A percentile compares a stretch with the other conserved stretches of the same genome.
Conservation (phyloP, 23 tunicate genomes). For the Botrylloides violaceus region DNA sequence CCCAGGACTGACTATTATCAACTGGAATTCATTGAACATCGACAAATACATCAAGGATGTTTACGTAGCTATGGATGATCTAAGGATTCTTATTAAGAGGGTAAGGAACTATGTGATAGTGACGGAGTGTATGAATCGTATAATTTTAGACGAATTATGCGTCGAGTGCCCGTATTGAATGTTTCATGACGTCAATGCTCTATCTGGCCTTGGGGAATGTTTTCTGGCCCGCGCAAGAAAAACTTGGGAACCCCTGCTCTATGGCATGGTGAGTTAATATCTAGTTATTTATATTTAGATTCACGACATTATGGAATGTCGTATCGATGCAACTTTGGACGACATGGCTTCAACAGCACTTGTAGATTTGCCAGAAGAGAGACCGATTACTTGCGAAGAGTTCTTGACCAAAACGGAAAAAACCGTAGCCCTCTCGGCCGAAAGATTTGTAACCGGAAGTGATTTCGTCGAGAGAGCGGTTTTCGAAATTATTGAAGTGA, state of each 20-base stretch:
- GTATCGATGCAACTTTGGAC: conserved; percentile 78
- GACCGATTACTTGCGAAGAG: conserved; percentile 76
- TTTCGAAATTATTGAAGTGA: conserved; percentile 81
- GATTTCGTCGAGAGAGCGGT: conserved; percentile 77
- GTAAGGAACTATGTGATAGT: too few relatives aligned
- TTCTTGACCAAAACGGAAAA: conserved; percentile 71
- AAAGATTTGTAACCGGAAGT: conserved; percentile 51
- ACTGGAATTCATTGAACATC: conserved; percentile 95
- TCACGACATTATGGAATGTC: conserved; percentile 92
- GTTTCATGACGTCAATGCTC: too few relatives aligned
- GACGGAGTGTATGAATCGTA: too few relatives aligned
- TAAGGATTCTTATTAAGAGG: conserved; percentile 62
- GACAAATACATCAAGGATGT: conserved; percentile 82
- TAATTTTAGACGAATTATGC: too few relatives aligned
- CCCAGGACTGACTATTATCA: conserved; percentile 77
- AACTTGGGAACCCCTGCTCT: too few relatives aligned
- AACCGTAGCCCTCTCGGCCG: conserved; percentile 34
- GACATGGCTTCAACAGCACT: conserved; percentile 85
- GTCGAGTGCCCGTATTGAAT: too few relatives aligned
- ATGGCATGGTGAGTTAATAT: too few relatives aligned
- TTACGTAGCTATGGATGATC: conserved; percentile 53
- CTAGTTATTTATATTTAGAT: too few relatives aligned
- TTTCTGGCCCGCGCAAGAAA: too few relatives aligned
- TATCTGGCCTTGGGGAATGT: too few relatives aligned
- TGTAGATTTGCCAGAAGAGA: conserved; percentile 84